phyloP scores from a whole-genome alignment of 2,113 vertebrate species.

The Sterrhoptilus dennistouni region DNA sequence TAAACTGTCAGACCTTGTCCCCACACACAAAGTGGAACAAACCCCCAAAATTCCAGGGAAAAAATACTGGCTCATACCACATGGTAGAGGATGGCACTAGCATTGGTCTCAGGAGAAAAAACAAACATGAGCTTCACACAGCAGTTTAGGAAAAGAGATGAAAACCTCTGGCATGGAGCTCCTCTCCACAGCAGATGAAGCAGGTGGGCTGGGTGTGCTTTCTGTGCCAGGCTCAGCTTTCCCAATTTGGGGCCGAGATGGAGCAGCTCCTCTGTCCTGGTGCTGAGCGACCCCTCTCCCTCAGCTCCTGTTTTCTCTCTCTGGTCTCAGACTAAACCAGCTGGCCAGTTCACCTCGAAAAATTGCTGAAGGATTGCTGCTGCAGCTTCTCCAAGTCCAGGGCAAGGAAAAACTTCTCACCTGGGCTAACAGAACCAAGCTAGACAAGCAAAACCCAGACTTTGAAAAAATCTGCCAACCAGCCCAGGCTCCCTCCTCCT shows the following conservation, averaged over 20 bases:
- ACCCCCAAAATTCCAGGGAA: neutral
- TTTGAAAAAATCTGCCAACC: neutral
- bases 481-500: too few species aligned
- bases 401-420: neutral
- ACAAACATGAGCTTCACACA: neutral
- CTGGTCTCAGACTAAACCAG: too few species aligned
- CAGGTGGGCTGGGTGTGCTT: neutral
- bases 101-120: too few species aligned
- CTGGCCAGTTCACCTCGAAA: rapidly evolving
- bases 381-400: neutral
- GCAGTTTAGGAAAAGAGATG: rapidly evolving
- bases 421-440: too few species aligned
- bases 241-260: rapidly evolving
- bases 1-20: neutral
- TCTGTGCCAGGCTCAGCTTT: neutral
- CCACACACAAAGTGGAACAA: neutral
- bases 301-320: rapidly evolving
- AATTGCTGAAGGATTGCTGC: neutral
- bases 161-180: neutral
- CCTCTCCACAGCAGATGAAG: neutral
- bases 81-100: too few species aligned
- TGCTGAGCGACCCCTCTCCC: too few species aligned
- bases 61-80: rapidly evolving
- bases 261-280: neutral
- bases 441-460: neutral